Base-by-base conservation (phyloP, 2,888 invertebrate species). In the Himalopsyche kuldschensis region DNA sequence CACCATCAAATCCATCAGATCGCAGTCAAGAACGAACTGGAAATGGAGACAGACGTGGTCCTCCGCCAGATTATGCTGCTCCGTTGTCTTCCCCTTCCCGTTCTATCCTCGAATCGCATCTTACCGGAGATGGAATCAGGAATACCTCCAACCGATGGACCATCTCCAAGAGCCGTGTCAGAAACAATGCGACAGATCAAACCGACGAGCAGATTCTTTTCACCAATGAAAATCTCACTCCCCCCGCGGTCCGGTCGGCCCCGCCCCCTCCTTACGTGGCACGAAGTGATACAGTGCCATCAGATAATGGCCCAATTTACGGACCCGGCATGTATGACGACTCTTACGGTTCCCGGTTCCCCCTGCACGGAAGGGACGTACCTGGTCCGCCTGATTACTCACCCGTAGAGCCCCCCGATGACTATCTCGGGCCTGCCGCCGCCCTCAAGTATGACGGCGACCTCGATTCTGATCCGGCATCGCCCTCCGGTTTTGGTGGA, bases 121-220 rank as follows among this genome's bases (percentile, higher is more conserved):
- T 92, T 4, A 84, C 79, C 11, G 84, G 84, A n/a, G 69, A 69
- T 3, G 69, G 69, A 69, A 24, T 27, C 69, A 27, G 69, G 11
- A 81, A 81, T 63, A 90, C 90, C 10, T 88, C 90, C 85, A 88
- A 3, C 89, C 91, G 91, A 79, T 92, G 92, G 92, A 92, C 92
- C 0, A 92, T 92, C 82, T 91, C 91, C 0, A 91, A 91, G 88
- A 90, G 91, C 84, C 91, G 91, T 20, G 82, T 85, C 41, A 84
- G 84, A 76, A 84, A 84, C 48, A 85, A 82, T 55, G 84, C 81
- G 75, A 85, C 82, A 24, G 86, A 86, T 47, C 90, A 90, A 48
- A 90, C 91, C 0, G 91, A 91, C 80, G 91, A 92, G 81, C 91
- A 91, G 86, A 90, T 91, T n/a, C 87, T 92, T 46, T 92, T 91